Evolutionary conservation across 2,888 invertebrate species (phyloP), one percentile per base, ranked within the genome.

Genomic region (Machimus rusticus): DNA sequence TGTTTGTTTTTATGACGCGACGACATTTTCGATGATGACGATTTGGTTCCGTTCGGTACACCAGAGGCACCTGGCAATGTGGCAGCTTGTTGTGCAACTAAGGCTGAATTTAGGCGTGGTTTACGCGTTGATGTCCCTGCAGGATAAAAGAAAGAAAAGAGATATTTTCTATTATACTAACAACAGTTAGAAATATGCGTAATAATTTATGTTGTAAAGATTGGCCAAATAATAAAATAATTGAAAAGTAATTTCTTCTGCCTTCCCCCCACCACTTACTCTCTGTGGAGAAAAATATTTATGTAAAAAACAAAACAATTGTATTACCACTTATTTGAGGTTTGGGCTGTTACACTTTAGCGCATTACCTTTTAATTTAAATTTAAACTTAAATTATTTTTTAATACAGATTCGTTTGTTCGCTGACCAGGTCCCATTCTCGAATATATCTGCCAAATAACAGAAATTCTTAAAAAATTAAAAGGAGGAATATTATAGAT

Each of bases 101-200:
- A 93, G 91, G 98, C 98, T n/a, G 98, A 98, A 94, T 99, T 99
- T 91, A 99, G 95, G 90, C 98, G 96, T 89, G 99, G 99, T 93
- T 99, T 99, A 91, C 97, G 95, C 90, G 97, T 97, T 87, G 96
- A 96, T 89, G 97, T 97, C 91, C 97, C 99, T 96, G 91, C 23
- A 90, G 6, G 46, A 37, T 12, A 23, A 16, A 23, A 12, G n/a
- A 46, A 23, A n/a, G 37, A 55, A 46, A 28, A 31, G n/a, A 77
- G 34, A 66, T 37, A 19, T n/a, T n/a, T 2, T 37, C 31, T 16
- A 85, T 23, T 74, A 39, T 28, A 23, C 43, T 16, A 66, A 23
- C 31, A 43, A n/a, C 14, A 81, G 28, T 51, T 46, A 16, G 4
- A 31, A 19, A 57, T n/a, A 57, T 8, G 19, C 6, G 14, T 51